These are phyloP conservation scores for Leptonema lineaticorne DNA, from an alignment of 1,140 invertebrate genomes.

Conservation along the genomic window DNA sequence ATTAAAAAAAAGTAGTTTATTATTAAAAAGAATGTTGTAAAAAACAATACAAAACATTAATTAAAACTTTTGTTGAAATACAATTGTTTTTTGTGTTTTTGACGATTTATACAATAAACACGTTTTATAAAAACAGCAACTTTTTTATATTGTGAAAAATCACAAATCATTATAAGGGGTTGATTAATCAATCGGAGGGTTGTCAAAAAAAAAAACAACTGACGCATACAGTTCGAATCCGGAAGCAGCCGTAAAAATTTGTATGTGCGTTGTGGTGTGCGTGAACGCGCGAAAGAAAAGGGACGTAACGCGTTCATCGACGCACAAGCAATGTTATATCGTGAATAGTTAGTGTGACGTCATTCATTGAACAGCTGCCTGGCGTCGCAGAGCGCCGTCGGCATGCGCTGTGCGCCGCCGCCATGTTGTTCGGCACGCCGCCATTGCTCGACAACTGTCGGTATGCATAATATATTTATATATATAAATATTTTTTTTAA, in stretches of 20 bases:
- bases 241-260: neutral
- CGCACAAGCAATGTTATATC: slow-evolving; percentile 6
- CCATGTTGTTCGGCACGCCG: slow-evolving; percentile 5
- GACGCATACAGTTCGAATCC: neutral
- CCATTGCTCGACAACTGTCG: neutral
- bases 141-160: no score
- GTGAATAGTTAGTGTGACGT: slow-evolving; percentile 25
- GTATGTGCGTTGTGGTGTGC: neutral
- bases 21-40: no score
- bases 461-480: neutral
- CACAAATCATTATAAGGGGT: neutral
- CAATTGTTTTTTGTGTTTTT: no score
- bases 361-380: slow-evolving; percentile 31
- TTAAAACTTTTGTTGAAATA: no score
- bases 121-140: no score
- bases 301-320: neutral
- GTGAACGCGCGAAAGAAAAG: neutral
- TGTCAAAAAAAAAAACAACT: neutral
- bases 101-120: no score
- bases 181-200: neutral
- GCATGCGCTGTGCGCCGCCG: slow-evolving; percentile 23
- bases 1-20: no score
- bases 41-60: no score
- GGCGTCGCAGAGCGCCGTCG: slow-evolving; percentile 24
- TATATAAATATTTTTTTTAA: neutral